These are phyloP conservation scores for Ceratothoa steindachneri DNA, from an alignment of 2,888 invertebrate genomes.

Conservation along the genomic window DNA sequence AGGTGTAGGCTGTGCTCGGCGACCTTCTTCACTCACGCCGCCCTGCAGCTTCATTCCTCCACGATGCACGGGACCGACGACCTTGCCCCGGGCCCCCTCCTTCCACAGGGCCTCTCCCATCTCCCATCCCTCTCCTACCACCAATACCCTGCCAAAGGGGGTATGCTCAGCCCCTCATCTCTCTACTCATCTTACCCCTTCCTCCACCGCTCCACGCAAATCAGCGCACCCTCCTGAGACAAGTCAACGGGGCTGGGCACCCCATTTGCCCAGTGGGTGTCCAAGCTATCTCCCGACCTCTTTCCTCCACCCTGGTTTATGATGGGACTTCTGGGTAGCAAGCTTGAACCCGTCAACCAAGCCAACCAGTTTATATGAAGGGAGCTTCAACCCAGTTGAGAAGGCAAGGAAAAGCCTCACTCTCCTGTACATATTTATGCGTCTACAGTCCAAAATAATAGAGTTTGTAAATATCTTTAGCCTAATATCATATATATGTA, in stretches of 20 bases:
- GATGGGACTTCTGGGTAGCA: neutral
- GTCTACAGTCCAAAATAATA: too few relatives aligned
- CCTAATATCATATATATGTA: too few relatives aligned
- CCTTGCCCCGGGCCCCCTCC: neutral
- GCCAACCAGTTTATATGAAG: too few relatives aligned
- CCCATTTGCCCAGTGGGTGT: neutral
- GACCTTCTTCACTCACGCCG: constrained; percentile 39
- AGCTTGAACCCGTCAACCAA: neutral
- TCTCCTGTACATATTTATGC: too few relatives aligned
- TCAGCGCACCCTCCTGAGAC: constrained; percentile 41
- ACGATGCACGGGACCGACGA: constrained; percentile 31
- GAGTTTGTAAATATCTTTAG: neutral
- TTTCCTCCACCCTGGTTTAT: constrained; percentile 2
- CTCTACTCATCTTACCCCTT: constrained; percentile 16
- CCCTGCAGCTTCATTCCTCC: constrained; percentile 39
- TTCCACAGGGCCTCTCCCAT: neutral
- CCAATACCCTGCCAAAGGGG: constrained; percentile 11
- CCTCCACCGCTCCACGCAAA: constrained; percentile 43
- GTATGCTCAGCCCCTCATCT: neutral
- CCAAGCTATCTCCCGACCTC: neutral
- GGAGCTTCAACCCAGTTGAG: too few relatives aligned
- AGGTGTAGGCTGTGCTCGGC: constrained; percentile 40
- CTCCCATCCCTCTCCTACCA: constrained; percentile 10
- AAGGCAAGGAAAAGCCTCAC: too few relatives aligned
- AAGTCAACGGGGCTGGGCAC: neutral